Conservation (phyloP, 2,888 invertebrate species). For the Drosophila subsilvestris region DNA sequence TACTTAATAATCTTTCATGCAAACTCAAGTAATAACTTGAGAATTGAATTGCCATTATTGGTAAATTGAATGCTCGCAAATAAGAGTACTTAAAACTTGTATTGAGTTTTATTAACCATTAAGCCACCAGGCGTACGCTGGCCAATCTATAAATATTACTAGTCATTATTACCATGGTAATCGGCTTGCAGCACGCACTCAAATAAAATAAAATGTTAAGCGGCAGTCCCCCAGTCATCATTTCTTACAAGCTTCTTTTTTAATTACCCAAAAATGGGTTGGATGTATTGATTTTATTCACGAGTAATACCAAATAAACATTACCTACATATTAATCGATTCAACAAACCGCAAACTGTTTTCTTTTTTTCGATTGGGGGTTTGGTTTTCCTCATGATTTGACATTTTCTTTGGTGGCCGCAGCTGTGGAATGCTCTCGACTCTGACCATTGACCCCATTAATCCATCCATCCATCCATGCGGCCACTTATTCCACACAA, state of each 20-base stretch:
- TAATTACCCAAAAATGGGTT: neutral
- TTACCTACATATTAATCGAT: conserved; percentile 13
- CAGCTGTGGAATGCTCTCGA: conserved; percentile 25
- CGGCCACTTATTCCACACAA: neutral
- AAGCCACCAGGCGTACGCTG: neutral
- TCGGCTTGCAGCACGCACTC: too few relatives aligned
- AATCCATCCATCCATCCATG: conserved; percentile 7
- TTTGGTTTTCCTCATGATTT: conserved; percentile 35
- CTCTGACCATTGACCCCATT: conserved; percentile 43
- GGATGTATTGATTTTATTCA: neutral
- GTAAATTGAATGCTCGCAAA: neutral
- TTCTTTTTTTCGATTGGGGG: neutral
- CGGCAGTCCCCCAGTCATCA: neutral
- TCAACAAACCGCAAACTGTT: conserved; percentile 13
- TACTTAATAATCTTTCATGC: neutral
- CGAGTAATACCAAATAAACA: conserved; percentile 4
- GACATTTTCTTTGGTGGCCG: conserved; percentile 28
- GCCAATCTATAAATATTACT: neutral
- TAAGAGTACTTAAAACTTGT: neutral
- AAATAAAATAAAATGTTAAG: neutral
- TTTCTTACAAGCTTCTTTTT: neutral
- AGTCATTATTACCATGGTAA: neutral
- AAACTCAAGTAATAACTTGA: neutral
- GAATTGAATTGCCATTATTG: neutral
- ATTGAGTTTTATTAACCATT: neutral